These are phyloP conservation scores for Acanthiza pusilla DNA, from an alignment of 2,797 vertebrate species.

Conservation along the genomic window DNA sequence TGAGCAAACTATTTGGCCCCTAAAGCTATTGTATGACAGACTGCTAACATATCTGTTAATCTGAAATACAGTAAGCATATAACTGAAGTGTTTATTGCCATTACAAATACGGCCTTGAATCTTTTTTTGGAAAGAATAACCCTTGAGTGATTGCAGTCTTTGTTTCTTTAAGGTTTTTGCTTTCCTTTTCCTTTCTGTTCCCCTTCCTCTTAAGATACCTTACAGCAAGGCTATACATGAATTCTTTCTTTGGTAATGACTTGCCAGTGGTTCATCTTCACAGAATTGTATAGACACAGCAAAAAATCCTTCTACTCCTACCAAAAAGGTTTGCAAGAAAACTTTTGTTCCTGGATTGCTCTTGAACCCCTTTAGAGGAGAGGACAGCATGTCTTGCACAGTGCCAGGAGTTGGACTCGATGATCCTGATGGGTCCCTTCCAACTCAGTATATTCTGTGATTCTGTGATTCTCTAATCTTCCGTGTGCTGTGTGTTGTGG, in stretches of 20 bases:
- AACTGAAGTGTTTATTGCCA: conserved; percentile 23
- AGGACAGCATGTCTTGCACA: neutral
- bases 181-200: neutral
- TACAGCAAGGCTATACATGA: neutral
- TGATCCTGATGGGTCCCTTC: neutral
- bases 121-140: neutral
- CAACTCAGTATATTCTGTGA: neutral
- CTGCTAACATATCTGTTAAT: conserved; percentile 47
- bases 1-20: neutral
- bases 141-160: neutral
- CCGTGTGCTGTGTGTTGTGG: neutral
- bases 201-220: neutral
- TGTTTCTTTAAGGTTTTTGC: neutral
- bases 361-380: neutral
- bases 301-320: neutral
- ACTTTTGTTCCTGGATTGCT: neutral
- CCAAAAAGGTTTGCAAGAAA: neutral
- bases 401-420: rapidly evolving
- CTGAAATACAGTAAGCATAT: conserved; percentile 30
- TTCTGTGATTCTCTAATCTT: neutral
- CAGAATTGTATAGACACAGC: neutral
- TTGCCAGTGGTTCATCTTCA: neutral
- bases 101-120: neutral
- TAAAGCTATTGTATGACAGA: conserved; percentile 4
- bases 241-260: neutral